Conservation (phyloP, 2,113 vertebrate genomes). For the Thunnus maccoyii region DNA sequence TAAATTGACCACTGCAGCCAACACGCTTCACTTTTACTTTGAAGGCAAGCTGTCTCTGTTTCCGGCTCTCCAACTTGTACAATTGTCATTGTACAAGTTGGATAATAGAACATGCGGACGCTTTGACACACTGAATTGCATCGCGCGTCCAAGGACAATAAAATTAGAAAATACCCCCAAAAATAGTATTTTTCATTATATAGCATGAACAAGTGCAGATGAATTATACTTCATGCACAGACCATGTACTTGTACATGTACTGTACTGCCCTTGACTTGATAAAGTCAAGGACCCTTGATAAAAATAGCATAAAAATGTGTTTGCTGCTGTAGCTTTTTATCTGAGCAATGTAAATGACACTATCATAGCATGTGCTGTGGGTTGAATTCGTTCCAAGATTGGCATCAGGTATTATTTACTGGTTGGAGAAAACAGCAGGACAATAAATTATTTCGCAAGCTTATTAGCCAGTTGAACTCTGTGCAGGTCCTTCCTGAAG, state of each 20-base stretch:
- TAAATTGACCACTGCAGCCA: no score
- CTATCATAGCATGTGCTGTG: not conserved
- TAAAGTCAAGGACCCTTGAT: not conserved
- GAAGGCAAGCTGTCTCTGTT: no score
- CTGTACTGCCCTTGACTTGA: not conserved
- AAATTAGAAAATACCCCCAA: no score
- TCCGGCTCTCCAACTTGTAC: no score
- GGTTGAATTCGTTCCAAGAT: conserved; percentile 22
- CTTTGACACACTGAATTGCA: no score
- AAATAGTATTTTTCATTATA: no score
- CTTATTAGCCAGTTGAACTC: conserved; percentile 60
- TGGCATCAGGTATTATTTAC: conserved; percentile 44
- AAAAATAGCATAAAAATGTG: not conserved
- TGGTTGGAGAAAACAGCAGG: conserved; percentile 46
- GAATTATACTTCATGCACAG: not conserved
- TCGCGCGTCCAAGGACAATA: no score
- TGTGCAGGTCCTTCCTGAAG: conserved; percentile 7
- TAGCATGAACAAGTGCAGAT: no score
- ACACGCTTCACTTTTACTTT: no score
- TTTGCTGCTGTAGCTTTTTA: not conserved
- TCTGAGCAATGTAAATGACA: not conserved
- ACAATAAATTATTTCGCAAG: conserved; percentile 43
- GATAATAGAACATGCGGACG: no score
- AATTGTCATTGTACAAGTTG: no score
- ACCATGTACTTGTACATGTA: not conserved